Evolutionary conservation across 2,797 vertebrate genomes (phyloP), one percentile per base, ranked within the genome.

Genomic region (Trematomus bernacchii): DNA sequence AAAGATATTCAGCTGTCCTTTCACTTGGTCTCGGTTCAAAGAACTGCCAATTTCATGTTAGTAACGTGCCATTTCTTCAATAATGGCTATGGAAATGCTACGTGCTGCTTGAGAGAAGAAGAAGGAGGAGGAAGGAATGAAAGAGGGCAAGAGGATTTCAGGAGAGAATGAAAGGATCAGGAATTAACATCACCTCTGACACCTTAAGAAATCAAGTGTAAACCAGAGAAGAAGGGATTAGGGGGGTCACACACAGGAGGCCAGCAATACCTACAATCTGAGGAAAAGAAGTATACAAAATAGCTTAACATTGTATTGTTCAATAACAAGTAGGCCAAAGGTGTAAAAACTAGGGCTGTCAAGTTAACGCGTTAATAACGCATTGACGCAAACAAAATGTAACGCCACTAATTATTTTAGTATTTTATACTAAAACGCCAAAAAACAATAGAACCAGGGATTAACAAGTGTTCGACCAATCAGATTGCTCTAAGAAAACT

Each of bases 161-260:
- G 64, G 46, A 73, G 19, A 72, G 42, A 78, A 63, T 73, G 55
- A 66, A 68, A 68, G 19, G 40, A 66, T 58, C 16, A 37, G 60
- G 53, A 55, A 54, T 60, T 30, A 70, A 71, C 8, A 59, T 2
- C 44, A 66, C 72, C 68, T 76, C 66, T 72, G 66, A 79, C 63
- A 47, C 78, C 64, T 54, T 76, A 67, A 76, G 71, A 59, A 54
- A 2, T 63, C 64, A 51, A 60, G 65, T 57, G 21, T 77, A 71
- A 84, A 27, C 51, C 7, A 13, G 19, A 43, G 27, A 57, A 30
- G 40, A 16, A 15, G 40, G 16, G 27, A 18, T 63, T 11, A 37
- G 6, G 6, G 8, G 40, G 33, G 27, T 23, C 15, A 37, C 44
- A 43, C 27, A 47, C 18, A 15, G 4, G 3, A 12, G 18, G 53